These are phyloP conservation scores for Siderastrea radians DNA, from an alignment of 92 coral and sea anemone genomes.

Conservation along the genomic window DNA sequence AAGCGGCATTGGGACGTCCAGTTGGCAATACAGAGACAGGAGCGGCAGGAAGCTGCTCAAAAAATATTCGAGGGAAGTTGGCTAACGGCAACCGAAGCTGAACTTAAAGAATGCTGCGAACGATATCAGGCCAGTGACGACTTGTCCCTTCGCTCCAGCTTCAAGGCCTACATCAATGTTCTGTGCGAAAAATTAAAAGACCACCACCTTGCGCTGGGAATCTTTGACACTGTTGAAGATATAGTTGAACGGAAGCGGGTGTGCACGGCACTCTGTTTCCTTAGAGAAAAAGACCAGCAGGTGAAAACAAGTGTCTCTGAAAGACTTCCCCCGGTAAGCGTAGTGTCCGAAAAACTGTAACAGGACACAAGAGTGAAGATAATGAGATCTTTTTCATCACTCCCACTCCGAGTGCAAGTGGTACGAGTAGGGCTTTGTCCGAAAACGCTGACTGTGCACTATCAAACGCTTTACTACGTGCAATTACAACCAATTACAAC, in stretches of 20 bases:
- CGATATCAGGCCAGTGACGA: too few species aligned
- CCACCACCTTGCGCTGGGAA: neutral
- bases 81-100: neutral
- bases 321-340: too few species aligned
- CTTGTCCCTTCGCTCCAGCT: neutral
- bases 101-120: neutral
- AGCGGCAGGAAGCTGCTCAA: neutral
- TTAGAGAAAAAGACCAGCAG: too few species aligned
- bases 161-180: neutral
- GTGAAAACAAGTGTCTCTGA: too few species aligned
- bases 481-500: neutral
- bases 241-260: neutral
- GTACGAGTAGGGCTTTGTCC: too few species aligned
- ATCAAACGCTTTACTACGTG: neutral
- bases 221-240: neutral
- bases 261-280: too few species aligned
- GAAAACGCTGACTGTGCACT: too few species aligned
- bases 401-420: too few species aligned
- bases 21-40: neutral
- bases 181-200: neutral
- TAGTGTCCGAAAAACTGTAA: too few species aligned
- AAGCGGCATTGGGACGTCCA: too few species aligned
- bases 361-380: too few species aligned
- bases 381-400: too few species aligned
- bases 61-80: neutral